phyloP scores from a whole-genome alignment of 2,797 vertebrate species.

The Sciaenops ocellatus region DNA sequence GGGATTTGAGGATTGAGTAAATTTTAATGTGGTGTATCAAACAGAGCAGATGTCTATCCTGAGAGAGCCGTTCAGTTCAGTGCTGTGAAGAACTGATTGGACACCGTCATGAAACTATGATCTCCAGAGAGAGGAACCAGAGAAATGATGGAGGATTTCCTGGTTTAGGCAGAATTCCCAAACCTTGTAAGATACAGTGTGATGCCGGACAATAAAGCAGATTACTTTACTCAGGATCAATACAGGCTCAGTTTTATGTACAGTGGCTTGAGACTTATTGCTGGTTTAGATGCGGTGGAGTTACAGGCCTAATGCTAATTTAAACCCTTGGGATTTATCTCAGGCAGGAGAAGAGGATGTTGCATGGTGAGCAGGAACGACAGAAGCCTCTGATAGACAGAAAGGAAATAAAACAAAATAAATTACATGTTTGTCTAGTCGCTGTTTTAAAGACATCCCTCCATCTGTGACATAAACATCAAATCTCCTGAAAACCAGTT shows the following conservation, averaged over 20 bases:
- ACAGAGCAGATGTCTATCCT: conserved; percentile 14
- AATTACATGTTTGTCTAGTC: not conserved
- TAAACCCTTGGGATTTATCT: conserved; percentile 49
- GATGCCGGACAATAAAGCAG: conserved; percentile 39
- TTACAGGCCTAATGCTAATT: conserved; percentile 51
- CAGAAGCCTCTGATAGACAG: not conserved
- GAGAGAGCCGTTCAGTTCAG: conserved; percentile 11
- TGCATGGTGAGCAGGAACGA: conserved; percentile 3
- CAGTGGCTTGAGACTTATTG: conserved; percentile 39
- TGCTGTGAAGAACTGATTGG: conserved; percentile 35
- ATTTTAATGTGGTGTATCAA: conserved; percentile 9
- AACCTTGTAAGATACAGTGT: conserved; percentile 28
- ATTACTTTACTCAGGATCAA: conserved; percentile 59
- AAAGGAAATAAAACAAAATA: not conserved
- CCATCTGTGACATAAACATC: not conserved
- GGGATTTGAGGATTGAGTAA: conserved; percentile 9
- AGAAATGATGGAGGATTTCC: conserved; percentile 55
- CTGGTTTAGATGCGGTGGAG: conserved; percentile 50
- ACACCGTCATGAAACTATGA: conserved; percentile 33
- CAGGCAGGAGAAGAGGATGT: conserved; percentile 19
- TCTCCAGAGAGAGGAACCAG: conserved; percentile 43
- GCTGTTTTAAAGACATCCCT: conserved; percentile 12
- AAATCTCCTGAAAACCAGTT: conserved; percentile 12
- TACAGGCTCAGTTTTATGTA: conserved; percentile 55
- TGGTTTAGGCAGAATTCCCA: conserved; percentile 44